Conservation (phyloP, 2,888 invertebrate species). For the Taphrorychus bicolor region DNA sequence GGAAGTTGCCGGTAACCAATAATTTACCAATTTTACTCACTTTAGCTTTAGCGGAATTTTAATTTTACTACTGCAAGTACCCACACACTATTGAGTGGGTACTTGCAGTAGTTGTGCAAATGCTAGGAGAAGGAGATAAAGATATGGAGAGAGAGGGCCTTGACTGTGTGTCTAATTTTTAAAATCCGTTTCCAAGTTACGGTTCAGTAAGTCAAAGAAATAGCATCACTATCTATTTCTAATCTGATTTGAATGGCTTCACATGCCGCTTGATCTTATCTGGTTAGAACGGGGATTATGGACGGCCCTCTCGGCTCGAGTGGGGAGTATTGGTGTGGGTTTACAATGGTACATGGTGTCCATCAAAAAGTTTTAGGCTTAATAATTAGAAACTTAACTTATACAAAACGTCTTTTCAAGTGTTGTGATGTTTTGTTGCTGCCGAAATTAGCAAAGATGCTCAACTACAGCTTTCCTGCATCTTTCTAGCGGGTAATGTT, state of each 20-base stretch:
- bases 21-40: background rate
- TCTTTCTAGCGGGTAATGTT: too few relatives aligned
- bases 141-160: background rate
- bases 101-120: too few relatives aligned
- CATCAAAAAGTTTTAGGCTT: too few relatives aligned
- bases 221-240: slow-evolving; percentile 55
- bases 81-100: too few relatives aligned
- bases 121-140: background rate
- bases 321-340: slow-evolving; percentile 23
- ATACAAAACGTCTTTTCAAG: too few relatives aligned
- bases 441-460: too few relatives aligned
- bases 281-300: slow-evolving; percentile 43
- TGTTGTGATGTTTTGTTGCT: too few relatives aligned
- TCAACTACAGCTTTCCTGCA: too few relatives aligned
- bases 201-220: slow-evolving; percentile 56
- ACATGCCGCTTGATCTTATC: slow-evolving; percentile 49
- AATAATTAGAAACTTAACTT: too few relatives aligned
- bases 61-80: background rate
- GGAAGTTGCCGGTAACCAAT: background rate
- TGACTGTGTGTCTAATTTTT: slow-evolving; percentile 19
- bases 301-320: slow-evolving; percentile 44
- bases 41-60: background rate
- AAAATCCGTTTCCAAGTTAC: slow-evolving; percentile 47
- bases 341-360: too few relatives aligned
- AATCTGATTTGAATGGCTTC: slow-evolving; percentile 51